Evolutionary conservation across 2,888 invertebrate genomes (phyloP), one percentile per base, ranked within the genome.

Genomic region (Plebejus melissa): DNA sequence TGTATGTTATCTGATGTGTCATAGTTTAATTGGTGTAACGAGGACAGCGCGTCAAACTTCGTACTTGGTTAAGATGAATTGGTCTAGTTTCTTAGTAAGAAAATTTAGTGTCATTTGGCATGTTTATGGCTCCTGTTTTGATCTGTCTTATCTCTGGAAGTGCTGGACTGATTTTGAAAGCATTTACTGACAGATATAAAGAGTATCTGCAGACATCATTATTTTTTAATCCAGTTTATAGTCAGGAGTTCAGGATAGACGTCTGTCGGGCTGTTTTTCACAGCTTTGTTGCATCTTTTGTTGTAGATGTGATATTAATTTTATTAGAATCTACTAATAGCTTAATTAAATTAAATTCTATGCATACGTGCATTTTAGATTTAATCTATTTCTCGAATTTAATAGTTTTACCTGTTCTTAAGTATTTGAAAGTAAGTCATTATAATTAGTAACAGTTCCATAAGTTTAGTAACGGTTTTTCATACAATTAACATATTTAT

Each of bases 11-110:
- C 38, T 69, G 16, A 41, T 38, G 70, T 70, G 72, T 72, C 72
- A 72, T 11, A 54, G 72, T 71, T 32, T 72, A 72, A 72, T 72
- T 72, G 22, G 72, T 72, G 72, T 72, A 72, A 72, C 13, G 32
- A 32, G 72, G 54, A 50, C 72, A 50, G 22, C 13, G 22, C n/a
- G 50, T 65, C 65, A 65, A 65, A 65, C 65, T 65, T 65, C 32
- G 65, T 65, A 65, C 65, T 6, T 36, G 1, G 32, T 65, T 65
- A 4, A 13, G 32, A 32, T 4, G 65, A 65, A 11, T 13, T 13
- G 16, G 32, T 13, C 4, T 7, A 5, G n/a, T 22, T 58, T 58
- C 13, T 58, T 22, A 58, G 46, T 46, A 46, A 9, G 9, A 46
- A 41, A 46, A 46, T 46, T 22, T 22, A 22, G 22, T 22, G 22